Conservation (phyloP, 2,113 vertebrate species). For the Tragelaphus scriptus region DNA sequence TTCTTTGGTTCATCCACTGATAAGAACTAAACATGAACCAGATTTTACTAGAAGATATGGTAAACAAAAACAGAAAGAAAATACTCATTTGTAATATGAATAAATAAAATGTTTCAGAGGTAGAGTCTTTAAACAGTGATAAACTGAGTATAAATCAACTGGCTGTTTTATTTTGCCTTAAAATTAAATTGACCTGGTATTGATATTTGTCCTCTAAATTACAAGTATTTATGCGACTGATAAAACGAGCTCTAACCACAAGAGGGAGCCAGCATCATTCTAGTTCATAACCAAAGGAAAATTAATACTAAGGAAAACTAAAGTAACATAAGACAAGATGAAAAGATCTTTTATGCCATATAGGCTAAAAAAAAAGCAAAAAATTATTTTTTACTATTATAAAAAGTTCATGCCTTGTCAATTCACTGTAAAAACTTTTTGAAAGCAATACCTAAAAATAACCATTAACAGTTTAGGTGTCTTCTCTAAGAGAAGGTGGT, state of each 20-base stretch:
- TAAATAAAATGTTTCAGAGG: constrained; percentile 21
- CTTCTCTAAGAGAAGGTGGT: constrained; percentile 13
- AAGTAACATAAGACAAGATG: not conserved
- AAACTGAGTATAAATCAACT: not conserved
- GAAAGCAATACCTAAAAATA: not conserved
- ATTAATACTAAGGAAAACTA: constrained; percentile 33
- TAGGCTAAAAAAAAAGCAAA: constrained; percentile 8
- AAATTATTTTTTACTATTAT: constrained; percentile 26
- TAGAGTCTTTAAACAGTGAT: not conserved
- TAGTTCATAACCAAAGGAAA: constrained; percentile 25
- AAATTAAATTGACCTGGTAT: constrained; percentile 46
- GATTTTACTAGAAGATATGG: not conserved
- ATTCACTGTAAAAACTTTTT: constrained; percentile 15
- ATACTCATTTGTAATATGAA: constrained; percentile 19
- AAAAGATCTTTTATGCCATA: not conserved
- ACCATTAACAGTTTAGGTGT: not conserved
- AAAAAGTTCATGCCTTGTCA: not conserved
- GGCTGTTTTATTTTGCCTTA: constrained; percentile 16
- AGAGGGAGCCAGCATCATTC: constrained; percentile 70
- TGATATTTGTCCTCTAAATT: constrained; percentile 39
- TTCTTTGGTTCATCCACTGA: constrained; percentile 21
- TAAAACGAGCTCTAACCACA: constrained; percentile 59
- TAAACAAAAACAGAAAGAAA: constrained; percentile 26
- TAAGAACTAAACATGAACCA: constrained; percentile 1
- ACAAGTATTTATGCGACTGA: constrained; percentile 23